Evolutionary conservation across 2,113 vertebrate genomes (phyloP).

Genomic region (Phaetusa simplex): DNA sequence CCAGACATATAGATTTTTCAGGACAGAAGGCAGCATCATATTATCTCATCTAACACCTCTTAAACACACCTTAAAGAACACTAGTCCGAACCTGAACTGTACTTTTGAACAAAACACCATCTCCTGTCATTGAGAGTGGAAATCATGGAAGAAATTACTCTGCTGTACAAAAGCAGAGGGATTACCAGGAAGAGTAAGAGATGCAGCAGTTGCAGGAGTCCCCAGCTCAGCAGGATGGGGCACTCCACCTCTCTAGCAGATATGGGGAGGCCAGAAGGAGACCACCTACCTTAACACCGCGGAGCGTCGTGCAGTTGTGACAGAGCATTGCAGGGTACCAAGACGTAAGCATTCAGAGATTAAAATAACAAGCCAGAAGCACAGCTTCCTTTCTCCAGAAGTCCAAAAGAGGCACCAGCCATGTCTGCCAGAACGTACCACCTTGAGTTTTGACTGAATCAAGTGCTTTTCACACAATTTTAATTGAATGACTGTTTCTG

Average conservation of each 20-base stretch:
- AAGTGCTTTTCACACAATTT: background rate
- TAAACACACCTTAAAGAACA: background rate
- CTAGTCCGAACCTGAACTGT: background rate
- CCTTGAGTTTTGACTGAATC: background rate
- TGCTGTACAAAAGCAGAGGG: background rate
- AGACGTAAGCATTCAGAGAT: background rate
- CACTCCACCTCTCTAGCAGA: accelerated
- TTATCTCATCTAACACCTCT: background rate
- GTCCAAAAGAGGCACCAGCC: background rate
- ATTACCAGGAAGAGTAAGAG: background rate
- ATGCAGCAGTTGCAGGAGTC: background rate
- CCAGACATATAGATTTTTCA: background rate
- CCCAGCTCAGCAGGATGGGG: background rate
- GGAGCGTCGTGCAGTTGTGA: background rate
- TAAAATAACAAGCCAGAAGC: background rate
- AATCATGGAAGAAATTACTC: background rate
- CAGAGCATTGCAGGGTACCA: background rate
- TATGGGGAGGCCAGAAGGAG: background rate
- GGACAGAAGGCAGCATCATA: background rate
- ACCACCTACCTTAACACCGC: background rate
- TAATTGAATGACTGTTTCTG: background rate
- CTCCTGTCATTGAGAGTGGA: background rate
- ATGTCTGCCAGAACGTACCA: background rate
- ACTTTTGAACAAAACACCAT: background rate
- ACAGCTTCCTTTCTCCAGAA: background rate